These are phyloP conservation scores for Drosophila murphyi DNA, from an alignment of 1,140 invertebrate genomes.

Conservation along the genomic window DNA sequence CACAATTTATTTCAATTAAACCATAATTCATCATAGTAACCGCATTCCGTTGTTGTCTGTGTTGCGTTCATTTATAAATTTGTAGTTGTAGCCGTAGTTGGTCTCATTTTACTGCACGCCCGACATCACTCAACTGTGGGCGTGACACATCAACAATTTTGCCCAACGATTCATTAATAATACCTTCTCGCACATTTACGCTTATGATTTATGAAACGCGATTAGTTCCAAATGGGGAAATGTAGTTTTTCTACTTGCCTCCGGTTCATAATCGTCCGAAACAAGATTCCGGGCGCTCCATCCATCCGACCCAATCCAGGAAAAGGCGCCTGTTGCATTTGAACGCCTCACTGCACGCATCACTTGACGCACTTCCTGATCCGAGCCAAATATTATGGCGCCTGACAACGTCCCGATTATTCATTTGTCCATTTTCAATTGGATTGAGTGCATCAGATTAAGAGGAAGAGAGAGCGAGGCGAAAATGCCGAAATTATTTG, in stretches of 20 bases:
- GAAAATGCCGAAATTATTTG: slow-evolving; percentile 30
- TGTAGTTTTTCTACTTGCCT: slow-evolving; percentile 85
- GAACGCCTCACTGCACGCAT: slow-evolving; percentile 94
- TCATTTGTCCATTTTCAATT: slow-evolving; percentile 1
- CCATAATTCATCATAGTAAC: slow-evolving; percentile 72
- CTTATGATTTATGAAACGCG: slow-evolving; percentile 64
- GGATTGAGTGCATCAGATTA: not conserved
- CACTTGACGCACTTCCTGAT: slow-evolving; percentile 97
- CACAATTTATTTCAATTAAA: slow-evolving; percentile 82
- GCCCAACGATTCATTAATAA: slow-evolving; percentile 66
- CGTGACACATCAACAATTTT: slow-evolving; percentile 38
- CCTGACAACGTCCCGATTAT: slow-evolving; percentile 86
- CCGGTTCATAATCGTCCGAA: slow-evolving; percentile 93
- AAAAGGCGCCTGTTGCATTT: slow-evolving; percentile 95
- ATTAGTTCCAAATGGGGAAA: slow-evolving; percentile 18
- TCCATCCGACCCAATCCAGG: slow-evolving; percentile 98
- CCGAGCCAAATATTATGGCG: slow-evolving; percentile 97
- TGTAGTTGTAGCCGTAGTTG: slow-evolving; percentile 54
- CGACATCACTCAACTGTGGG: slow-evolving; percentile 18
- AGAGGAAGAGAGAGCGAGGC: not conserved
- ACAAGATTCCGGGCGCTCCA: slow-evolving; percentile 95
- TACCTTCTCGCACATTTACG: slow-evolving; percentile 65
- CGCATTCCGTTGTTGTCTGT: slow-evolving; percentile 22
- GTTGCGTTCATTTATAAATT: slow-evolving; percentile 69
- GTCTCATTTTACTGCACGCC: slow-evolving; percentile 56